phyloP scores from a whole-genome alignment of 1,140 invertebrate species.

The Bombus difficillimus region DNA sequence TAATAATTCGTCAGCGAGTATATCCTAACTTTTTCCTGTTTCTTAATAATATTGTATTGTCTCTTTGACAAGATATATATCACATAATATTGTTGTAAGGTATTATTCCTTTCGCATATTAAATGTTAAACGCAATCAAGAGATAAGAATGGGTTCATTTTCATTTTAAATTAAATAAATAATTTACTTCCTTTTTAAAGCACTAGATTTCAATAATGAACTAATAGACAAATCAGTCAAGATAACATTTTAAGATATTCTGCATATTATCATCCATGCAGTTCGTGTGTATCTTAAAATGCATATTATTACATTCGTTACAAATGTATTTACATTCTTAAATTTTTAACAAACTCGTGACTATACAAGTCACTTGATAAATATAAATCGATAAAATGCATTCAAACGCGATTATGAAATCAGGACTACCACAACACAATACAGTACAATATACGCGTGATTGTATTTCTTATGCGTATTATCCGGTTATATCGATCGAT shows the following conservation, averaged over 20 bases:
- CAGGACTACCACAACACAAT: neutral
- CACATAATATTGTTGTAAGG: conserved; percentile 72
- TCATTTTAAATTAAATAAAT: conserved; percentile 42
- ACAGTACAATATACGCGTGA: neutral
- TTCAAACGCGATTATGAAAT: conserved; percentile 21
- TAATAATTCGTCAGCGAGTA: conserved; percentile 44
- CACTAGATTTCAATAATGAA: neutral
- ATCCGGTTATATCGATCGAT: conserved; percentile 32
- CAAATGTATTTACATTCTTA: conserved; percentile 11
- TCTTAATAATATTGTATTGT: conserved; percentile 68
- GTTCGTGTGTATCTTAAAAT: conserved; percentile 63
- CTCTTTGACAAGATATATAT: conserved; percentile 72
- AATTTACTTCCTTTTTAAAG: conserved; percentile 22
- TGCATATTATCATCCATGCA: conserved; percentile 42
- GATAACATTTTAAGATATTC: conserved; percentile 34
- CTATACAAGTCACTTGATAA: neutral
- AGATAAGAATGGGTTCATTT: neutral
- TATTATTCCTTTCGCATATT: conserved; percentile 45
- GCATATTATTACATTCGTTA: conserved; percentile 30
- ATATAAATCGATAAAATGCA: conserved; percentile 35
- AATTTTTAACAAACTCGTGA: neutral
- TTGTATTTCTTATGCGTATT: conserved; percentile 18
- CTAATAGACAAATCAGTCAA: conserved; percentile 39
- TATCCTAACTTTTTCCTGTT: conserved; percentile 52
- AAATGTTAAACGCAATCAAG: conserved; percentile 28